Conservation (phyloP, 2,113 vertebrate genomes). For the Apodemus speciosus region DNA sequence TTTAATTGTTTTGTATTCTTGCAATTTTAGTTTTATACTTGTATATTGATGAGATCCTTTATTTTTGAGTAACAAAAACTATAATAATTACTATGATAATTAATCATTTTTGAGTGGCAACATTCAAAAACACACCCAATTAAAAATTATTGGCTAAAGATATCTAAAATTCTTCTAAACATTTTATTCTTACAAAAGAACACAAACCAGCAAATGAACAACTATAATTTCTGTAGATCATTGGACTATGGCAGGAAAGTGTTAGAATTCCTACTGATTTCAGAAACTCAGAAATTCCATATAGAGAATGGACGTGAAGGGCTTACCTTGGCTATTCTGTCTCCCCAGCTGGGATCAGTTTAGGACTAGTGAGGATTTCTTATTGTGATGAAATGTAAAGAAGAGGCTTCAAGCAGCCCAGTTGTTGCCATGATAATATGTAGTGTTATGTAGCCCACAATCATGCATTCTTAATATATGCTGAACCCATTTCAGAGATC, state of each 20-base stretch:
- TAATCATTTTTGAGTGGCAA: neutral
- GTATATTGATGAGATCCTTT: neutral
- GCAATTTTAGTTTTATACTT: neutral
- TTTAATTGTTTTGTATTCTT: neutral
- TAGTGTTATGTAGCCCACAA: neutral
- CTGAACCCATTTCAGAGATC: neutral
- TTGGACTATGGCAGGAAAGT: neutral
- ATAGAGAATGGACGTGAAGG: too few species aligned
- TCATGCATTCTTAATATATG: neutral
- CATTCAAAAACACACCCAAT: too few species aligned
- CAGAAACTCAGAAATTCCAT: neutral
- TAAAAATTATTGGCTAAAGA: neutral
- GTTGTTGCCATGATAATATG: neutral
- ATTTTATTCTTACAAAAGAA: neutral
- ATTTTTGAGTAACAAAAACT: constrained; percentile 1
- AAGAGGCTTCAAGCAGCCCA: neutral
- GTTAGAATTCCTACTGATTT: neutral
- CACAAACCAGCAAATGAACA: neutral
- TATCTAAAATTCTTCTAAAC: neutral
- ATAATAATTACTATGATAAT: neutral
- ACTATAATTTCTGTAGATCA: neutral
- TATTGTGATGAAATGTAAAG: neutral
- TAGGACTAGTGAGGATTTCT: neutral
- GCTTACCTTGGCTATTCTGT: neutral
- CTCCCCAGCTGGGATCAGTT: neutral